Base-by-base conservation (phyloP, 2,113 vertebrate species). In the Microcebus ravelobensis region DNA sequence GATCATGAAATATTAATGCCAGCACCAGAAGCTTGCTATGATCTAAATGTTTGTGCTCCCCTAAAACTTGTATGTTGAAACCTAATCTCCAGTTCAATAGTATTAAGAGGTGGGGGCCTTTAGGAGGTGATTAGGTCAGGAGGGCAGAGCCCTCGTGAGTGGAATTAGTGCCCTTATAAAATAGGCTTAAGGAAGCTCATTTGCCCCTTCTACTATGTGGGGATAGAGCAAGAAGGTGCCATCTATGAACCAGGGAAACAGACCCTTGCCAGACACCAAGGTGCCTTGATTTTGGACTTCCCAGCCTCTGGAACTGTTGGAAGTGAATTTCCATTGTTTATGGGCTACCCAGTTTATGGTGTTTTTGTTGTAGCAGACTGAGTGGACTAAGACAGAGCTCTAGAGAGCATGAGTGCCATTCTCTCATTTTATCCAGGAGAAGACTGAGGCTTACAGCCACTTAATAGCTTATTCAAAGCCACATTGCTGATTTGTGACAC, bases 351-450 rank as follows among this genome's bases (percentile, higher is more conserved):
- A 27, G 52, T 86, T 73, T 63, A 21, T 65, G 45, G 27, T 8
- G 9, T 48, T 79, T 94, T 80, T 79, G 6, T 87, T 61, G 31
- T 65, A 89, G 57, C 45, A 73, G 45, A 20, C 67, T 45, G 57
- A 39, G 42, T 42, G 20, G 25, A 39, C n/a, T 39, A 89, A 94
- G 85, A 36, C 7, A 57, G 61, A 71, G 25, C 84, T 90, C 61
- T 48, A 63, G 61, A 86, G 63, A 87, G 11, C 2, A 0, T 5
- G 31, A 57, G 50, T 42, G 73, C 31, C 48, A 68, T 11, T 77
- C 61, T 94, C 39, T 83, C 57, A 79, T 89, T 91, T 95, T 29
- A 52, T 84, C 73, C 73, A 79, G 71, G 65, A 90, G 81, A 80
- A 91, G 50, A 67, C 77, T 12, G 87, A 95, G 73, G 59, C 59